Base-by-base conservation (phyloP, 2,888 invertebrate species). In the Tenodera sinensis region DNA sequence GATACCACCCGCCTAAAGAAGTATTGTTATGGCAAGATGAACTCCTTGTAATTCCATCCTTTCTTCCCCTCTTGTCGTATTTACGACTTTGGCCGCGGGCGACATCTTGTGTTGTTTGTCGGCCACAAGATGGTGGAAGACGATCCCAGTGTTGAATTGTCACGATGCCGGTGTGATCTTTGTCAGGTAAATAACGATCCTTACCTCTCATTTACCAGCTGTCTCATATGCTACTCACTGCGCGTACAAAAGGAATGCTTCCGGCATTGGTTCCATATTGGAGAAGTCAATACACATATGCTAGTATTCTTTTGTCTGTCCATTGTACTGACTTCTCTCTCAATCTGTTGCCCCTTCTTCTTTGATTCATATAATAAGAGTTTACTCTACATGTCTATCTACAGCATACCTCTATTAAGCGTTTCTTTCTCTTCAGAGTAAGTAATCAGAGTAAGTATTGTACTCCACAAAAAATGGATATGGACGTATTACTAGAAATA, bases 71-170 rank as follows among this genome's bases (percentile, higher is more conserved):
- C 30, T n/a, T n/a, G n/a, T 47, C 34, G 4, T 85, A 85, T 85
- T 85, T 85, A 85, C 54, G 85, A 27, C 85, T 54, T 71, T 28
- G n/a, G 0, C 28, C 15, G 54, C 54, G 8, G 28, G 85, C 84
- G 85, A 85, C 85, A 85, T 85, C 54, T 85, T 85, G 20, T 47
- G 85, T 85, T 47, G 85, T 85, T 85, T 85, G 85, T 27, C 54
- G 47, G 54, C 42, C 85, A 85, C 85, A 85, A 85, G 85, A 85
- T 85, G 85, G 85, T 85, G 85, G 85, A 85, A 47, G 42, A 27
- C 47, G 42, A 54, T 34, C 84, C 27, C 84, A 20, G 54, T 71
- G 54, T 71, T 71, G 54, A 71, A 71, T 71, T 71, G 54, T 71
- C 54, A 71, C 54, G 54, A 71, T 71, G 54, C 42, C 42, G 42